Evolutionary conservation across 2,888 invertebrate genomes (phyloP).

Genomic region (Coleophora flavipennella): DNA sequence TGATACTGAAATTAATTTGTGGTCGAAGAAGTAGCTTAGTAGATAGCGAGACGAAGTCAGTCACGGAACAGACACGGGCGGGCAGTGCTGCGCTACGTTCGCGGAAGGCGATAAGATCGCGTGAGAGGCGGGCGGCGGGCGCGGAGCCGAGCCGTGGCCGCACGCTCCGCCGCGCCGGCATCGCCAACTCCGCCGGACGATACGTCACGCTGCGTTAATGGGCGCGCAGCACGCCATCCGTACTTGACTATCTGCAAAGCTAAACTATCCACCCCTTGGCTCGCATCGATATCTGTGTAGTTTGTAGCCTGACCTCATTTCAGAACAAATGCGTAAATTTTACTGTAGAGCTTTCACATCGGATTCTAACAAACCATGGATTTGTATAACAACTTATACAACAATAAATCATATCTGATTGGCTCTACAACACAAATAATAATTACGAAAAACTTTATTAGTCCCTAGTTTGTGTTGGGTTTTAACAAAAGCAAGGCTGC

Average conservation of each 20-base stretch:
- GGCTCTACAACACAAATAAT: no score
- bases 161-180: slow-evolving; percentile 29
- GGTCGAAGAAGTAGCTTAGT: slow-evolving; percentile 31
- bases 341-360: not conserved
- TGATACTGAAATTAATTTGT: slow-evolving; percentile 42
- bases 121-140: slow-evolving; percentile 54
- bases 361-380: no score
- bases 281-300: slow-evolving; percentile 4
- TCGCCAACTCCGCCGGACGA: slow-evolving; percentile 45
- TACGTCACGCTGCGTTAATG: slow-evolving; percentile 72
- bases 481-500: no score
- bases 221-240: slow-evolving; percentile 61
- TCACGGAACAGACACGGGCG: slow-evolving; percentile 58
- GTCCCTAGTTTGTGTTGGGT: no score
- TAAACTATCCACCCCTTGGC: slow-evolving; percentile 22
- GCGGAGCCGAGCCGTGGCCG: slow-evolving; percentile 1
- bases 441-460: no score
- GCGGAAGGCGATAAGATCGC: slow-evolving; percentile 70
- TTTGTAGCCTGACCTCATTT: slow-evolving; percentile 1
- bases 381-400: no score
- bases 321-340: not conserved
- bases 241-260: slow-evolving; percentile 58
- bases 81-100: slow-evolving; percentile 63
- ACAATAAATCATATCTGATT: no score
- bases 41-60: slow-evolving; percentile 40